These are phyloP conservation scores for Pseudochirops cupreus DNA, from an alignment of 2,797 vertebrate genomes.

Conservation along the genomic window DNA sequence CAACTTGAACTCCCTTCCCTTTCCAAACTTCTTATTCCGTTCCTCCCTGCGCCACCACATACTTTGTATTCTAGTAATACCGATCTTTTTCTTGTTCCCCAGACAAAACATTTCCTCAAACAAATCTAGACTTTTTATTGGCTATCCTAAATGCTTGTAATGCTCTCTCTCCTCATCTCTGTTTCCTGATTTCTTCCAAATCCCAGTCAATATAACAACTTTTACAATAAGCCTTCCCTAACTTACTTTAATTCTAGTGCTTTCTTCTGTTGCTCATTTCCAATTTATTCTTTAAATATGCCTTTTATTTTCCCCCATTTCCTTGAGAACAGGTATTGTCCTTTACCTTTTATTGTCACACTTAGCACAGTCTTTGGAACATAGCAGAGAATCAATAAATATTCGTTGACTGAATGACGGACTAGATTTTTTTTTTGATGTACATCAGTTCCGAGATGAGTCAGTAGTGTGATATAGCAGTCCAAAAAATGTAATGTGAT, in stretches of 20 bases:
- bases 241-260: not conserved
- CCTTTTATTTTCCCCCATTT: not conserved
- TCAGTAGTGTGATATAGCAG: not conserved
- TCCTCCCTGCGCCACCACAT: not conserved
- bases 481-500: not conserved
- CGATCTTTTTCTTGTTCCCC: too few species aligned
- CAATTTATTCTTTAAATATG: not conserved
- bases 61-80: not conserved
- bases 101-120: not conserved
- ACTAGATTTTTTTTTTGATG: not conserved
- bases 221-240: not conserved
- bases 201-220: not conserved
- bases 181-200: not conserved
- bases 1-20: not conserved
- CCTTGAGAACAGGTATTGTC: fast-evolving
- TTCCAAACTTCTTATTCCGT: not conserved
- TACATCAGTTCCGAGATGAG: not conserved
- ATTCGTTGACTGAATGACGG: not conserved
- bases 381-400: not conserved
- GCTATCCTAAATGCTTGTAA: too few species aligned
- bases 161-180: too few species aligned
- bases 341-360: not conserved
- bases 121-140: too few species aligned
- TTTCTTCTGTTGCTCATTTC: not conserved
- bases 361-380: not conserved